Base-by-base conservation (phyloP, 2,113 vertebrate species). In the Halichoeres trimaculatus region DNA sequence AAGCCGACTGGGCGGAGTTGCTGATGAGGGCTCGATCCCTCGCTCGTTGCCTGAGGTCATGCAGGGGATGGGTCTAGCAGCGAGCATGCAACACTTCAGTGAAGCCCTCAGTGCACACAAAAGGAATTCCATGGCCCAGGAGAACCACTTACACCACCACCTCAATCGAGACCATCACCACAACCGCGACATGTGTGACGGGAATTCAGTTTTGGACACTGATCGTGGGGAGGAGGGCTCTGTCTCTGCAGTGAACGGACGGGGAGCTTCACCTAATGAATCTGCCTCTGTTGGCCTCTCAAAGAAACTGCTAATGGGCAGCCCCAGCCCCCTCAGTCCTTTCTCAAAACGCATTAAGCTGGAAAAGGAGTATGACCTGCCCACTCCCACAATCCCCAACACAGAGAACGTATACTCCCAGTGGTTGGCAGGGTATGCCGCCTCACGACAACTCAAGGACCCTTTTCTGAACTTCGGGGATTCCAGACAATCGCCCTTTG, bases 401-500 rank as follows among this genome's bases (percentile, higher is more conserved):
- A 96, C 97, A 1, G 98, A 99, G 92, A 99, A 99, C 85, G 97
- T 99, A 91, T 99, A 99, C 92, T 99, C 98, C 61, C 98, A 99
- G 94, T 99, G 98, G 98, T 94, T 99, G 81, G 98, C 97, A 4
- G 97, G 98, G 90, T 99, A 98, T 1, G 98, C 98, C 26, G 97
- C 97, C 87, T 99, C 98, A 38, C 94, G 98, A 92, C 98, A 99
- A 95, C 96, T 99, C 92, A 99, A 99, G 93, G 97, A 99, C 94
- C 97, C 97, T 91, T 99, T 99, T 94, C 96, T 99, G 84, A 99
- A 92, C 94, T 99, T 99, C 85, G 97, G 96, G 75, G 98, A 99
- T 93, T 99, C 97, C 92, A 96, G 98, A 98, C 98, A 98, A 98
- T 99, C 97, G 94, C 97, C 97, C 93, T 99, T 99, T 78, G 97